phyloP scores from a whole-genome alignment of 2,888 invertebrate species.

The Callyntrura guangdongensis region DNA sequence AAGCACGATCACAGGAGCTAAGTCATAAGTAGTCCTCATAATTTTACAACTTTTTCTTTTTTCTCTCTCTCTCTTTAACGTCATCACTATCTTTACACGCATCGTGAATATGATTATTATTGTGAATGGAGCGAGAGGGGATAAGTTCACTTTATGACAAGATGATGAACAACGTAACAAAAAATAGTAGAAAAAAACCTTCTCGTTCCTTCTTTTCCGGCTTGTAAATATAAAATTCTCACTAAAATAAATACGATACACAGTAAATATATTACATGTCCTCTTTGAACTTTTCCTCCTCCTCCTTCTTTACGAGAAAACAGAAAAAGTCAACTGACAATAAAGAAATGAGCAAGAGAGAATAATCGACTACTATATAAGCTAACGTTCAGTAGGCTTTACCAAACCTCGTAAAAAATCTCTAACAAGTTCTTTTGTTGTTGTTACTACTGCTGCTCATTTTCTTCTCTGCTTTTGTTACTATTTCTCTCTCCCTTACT shows the following conservation, averaged over 20 bases:
- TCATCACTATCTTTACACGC: constrained; percentile 23
- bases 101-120: constrained; percentile 30
- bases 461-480: constrained; percentile 2
- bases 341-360: neutral
- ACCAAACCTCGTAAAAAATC: constrained; percentile 58
- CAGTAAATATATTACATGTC: constrained; percentile 37
- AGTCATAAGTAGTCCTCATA: constrained; percentile 15
- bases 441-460: constrained; percentile 10
- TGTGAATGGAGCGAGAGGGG: constrained; percentile 23
- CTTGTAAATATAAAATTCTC: neutral
- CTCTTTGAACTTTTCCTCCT: constrained; percentile 48
- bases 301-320: neutral
- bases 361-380: neutral
- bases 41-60: constrained; percentile 36
- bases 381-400: constrained; percentile 15
- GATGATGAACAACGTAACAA: constrained; percentile 48
- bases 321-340: constrained; percentile 41
- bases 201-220: constrained; percentile 23
- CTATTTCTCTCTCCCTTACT: constrained; percentile 17
- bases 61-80: neutral
- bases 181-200: constrained; percentile 26
- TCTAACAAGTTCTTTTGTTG: constrained; percentile 12
- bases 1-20: neutral
- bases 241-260: constrained; percentile 33
- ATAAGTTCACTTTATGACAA: constrained; percentile 56